Base-by-base conservation (phyloP, 2,113 vertebrate genomes). In the Marmota flaviventris region DNA sequence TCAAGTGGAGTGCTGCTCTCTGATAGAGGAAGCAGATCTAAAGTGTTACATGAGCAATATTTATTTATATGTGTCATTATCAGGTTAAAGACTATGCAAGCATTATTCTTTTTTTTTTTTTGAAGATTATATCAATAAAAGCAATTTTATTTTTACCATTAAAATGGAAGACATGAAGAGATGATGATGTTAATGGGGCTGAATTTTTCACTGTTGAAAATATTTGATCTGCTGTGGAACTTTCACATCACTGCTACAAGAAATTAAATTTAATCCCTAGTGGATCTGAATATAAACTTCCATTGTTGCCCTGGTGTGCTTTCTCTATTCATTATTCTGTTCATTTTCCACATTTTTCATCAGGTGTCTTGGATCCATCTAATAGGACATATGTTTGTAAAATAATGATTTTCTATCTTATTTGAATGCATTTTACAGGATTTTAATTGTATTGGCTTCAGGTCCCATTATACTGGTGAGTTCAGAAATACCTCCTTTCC, bases 361-460 rank as follows among this genome's bases (percentile, higher is more conserved):
- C 89, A 63, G 63, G 9, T 89, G 37, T 78, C 20, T 51, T 90
- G 86, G 45, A 92, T 83, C 14, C 4, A 81, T 76, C 22, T 69
- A 78, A 81, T 1, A 72, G 20, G 25, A 56, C 13, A 34, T 32
- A 24, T 75, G 27, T 93, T 93, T 90, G 32, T 77, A 67, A 97
- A 94, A 76, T 83, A 89, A 89, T 91, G 25, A 53, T 75, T 63
- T 37, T 63, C 34, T 84, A 16, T 67, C 9, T 69, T 83, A 83
- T 87, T 84, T 18, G 1, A 53, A 76, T 73, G 4, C 17, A 45
- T 79, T 93, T 77, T 72, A 67, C 76, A 90, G 22, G 17, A 78
- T 90, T 93, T 89, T 93, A 97, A 93, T 95, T 95, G 58, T 39
- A 37, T 39, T 93, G 75, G 4, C 1, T 93, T 96, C 51, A 78